Evolutionary conservation across 1,140 invertebrate genomes (phyloP).

Genomic region (Drosophila arawakana): DNA sequence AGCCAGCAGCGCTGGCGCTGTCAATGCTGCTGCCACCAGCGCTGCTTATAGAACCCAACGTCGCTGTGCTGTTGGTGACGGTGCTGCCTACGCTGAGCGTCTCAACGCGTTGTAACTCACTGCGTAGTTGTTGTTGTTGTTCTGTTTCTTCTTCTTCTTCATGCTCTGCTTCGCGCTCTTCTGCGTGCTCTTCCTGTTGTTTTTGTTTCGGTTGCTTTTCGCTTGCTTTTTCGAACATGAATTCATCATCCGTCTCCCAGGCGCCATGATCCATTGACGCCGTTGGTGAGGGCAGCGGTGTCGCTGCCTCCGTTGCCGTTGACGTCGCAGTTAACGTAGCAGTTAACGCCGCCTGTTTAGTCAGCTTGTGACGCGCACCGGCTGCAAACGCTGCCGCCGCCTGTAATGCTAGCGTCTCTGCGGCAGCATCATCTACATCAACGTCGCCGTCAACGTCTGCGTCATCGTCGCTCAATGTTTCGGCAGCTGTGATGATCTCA

Average conservation of each 20-base stretch:
- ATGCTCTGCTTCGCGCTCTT: slow-evolving; percentile 3
- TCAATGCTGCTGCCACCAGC: slow-evolving; percentile 32
- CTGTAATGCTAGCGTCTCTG: slow-evolving; percentile 49
- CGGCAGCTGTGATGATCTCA: slow-evolving; percentile 48
- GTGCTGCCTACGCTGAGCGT: slow-evolving; percentile 74
- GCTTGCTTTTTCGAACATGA: slow-evolving; percentile 68
- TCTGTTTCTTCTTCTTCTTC: neutral
- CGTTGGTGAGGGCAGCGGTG: slow-evolving; percentile 70
- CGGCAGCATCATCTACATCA: slow-evolving; percentile 15
- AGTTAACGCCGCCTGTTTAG: slow-evolving; percentile 47
- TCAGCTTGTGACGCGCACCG: slow-evolving; percentile 61
- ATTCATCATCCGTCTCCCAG: slow-evolving; percentile 82
- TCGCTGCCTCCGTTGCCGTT: neutral
- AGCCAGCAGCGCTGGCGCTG: slow-evolving; percentile 17
- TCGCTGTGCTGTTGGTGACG: slow-evolving; percentile 75
- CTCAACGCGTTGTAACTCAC: slow-evolving; percentile 13
- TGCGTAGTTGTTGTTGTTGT: neutral
- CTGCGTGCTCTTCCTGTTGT: neutral
- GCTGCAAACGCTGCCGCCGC: slow-evolving; percentile 65
- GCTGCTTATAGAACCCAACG: slow-evolving; percentile 68
- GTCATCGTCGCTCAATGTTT: slow-evolving; percentile 55
- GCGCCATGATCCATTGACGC: slow-evolving; percentile 77
- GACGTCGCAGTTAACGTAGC: slow-evolving; percentile 33
- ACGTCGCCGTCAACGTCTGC: slow-evolving; percentile 31
- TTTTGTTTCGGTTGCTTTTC: slow-evolving; percentile 4